Conservation (phyloP, 2,113 vertebrate genomes). For the Pitta sordida region DNA sequence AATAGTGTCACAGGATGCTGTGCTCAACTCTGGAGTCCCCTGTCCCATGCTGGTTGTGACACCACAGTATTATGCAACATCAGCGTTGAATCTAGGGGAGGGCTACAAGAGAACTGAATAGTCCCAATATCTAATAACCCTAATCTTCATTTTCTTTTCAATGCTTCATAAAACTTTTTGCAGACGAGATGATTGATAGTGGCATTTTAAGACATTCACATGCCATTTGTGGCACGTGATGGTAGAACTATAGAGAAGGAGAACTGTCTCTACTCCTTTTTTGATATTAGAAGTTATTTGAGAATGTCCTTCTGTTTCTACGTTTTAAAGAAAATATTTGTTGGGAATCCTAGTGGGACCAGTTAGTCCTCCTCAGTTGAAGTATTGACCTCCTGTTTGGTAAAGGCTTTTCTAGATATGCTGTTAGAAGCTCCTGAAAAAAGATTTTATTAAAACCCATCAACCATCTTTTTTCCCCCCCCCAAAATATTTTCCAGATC, state of each 20-base stretch:
- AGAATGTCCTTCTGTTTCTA: neutral
- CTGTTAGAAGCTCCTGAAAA: neutral
- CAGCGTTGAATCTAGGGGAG: neutral
- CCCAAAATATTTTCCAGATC: accelerated
- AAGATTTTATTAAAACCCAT: neutral
- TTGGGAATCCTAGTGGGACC: neutral
- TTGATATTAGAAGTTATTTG: neutral
- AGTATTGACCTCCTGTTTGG: neutral
- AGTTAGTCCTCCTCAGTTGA: neutral
- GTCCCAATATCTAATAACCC: neutral
- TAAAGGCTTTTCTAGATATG: neutral
- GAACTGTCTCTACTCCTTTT: neutral
- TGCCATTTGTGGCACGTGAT: neutral
- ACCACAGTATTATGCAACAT: neutral
- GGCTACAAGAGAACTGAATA: neutral
- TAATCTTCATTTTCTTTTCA: neutral
- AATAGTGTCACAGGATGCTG: neutral
- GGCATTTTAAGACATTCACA: neutral
- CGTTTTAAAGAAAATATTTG: neutral
- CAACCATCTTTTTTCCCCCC: accelerated
- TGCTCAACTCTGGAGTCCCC: neutral
- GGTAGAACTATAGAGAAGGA: neutral
- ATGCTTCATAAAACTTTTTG: neutral
- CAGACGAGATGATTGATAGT: neutral
- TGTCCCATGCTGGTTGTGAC: neutral